These are phyloP conservation scores for Stegophylla sp. DNA, from an alignment of 2,888 invertebrate genomes.

Conservation along the genomic window DNA sequence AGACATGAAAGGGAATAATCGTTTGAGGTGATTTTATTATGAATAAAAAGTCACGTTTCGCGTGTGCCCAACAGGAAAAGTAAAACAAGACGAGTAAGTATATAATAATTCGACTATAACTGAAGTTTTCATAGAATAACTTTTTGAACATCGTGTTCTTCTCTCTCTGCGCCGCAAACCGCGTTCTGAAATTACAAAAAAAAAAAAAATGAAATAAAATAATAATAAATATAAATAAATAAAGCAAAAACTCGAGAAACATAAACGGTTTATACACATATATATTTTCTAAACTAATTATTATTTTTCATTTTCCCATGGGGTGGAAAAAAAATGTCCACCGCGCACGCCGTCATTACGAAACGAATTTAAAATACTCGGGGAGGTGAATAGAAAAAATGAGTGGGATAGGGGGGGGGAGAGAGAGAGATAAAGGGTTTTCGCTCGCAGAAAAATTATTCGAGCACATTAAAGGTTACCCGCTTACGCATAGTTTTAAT, in stretches of 20 bases:
- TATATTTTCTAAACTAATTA: constrained; percentile 53
- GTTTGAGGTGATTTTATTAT: constrained; percentile 53
- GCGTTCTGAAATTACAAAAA: not conserved
- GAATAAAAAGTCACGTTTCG: constrained; percentile 55
- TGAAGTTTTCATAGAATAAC: constrained; percentile 48
- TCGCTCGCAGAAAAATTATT: constrained; percentile 55
- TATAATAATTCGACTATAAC: constrained; percentile 33
- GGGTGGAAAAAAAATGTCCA: constrained; percentile 40
- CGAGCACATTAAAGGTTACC: constrained; percentile 57
- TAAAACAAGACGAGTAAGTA: constrained; percentile 53
- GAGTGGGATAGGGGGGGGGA: constrained; percentile 9
- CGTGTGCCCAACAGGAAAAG: constrained; percentile 30
- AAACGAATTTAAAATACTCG: constrained; percentile 57
- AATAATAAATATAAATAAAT: too few relatives aligned
- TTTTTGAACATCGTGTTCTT: constrained; percentile 50
- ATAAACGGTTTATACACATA: constrained; percentile 28
- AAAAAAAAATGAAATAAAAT: constrained; percentile 25
- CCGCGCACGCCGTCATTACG: constrained; percentile 23
- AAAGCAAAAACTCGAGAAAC: not conserved
- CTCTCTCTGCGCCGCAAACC: not conserved
- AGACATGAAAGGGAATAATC: constrained; percentile 29
- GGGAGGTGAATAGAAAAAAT: constrained; percentile 23
- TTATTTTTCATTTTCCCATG: constrained; percentile 52
- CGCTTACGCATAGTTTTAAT: constrained; percentile 56
- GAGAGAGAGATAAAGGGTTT: constrained; percentile 34